Percentiles rank a stretch among this genome's conserved stretches.
These are phyloP conservation scores for Alethe diademata DNA, from an alignment of 2,113 vertebrate species.

Conservation along the genomic window DNA sequence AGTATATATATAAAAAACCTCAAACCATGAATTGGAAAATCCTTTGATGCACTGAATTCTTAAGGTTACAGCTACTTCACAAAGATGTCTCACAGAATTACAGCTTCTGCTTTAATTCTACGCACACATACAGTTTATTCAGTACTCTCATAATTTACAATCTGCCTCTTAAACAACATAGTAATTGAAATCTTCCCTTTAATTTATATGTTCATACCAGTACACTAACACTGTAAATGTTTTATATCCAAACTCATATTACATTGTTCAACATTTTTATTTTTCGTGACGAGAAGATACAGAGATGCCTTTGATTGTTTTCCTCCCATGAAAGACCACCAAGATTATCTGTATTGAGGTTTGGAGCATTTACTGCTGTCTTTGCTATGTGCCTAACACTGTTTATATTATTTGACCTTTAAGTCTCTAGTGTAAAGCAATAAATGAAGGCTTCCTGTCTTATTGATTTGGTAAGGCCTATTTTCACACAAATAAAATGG, in stretches of 20 bases:
- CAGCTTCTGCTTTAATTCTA: neutral
- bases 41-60: neutral
- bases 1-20: neutral
- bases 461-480: constrained; percentile 75
- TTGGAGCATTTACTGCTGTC: constrained; percentile 60
- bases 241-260: neutral
- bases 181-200: neutral
- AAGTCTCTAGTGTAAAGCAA: constrained; percentile 67
- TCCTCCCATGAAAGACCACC: neutral
- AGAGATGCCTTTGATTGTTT: neutral
- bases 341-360: constrained; percentile 34
- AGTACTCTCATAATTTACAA: neutral
- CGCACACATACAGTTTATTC: neutral
- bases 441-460: constrained; percentile 75
- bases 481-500: constrained; percentile 81
- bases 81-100: neutral
- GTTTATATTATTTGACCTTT: constrained; percentile 75
- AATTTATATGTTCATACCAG: neutral
- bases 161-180: neutral
- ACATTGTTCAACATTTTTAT: neutral
- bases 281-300: neutral
- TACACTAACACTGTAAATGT: neutral
- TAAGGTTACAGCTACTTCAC: neutral
- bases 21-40: neutral
- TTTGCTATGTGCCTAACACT: constrained; percentile 54